These are phyloP conservation scores for Eustalomyia histrio DNA, from an alignment of 2,888 invertebrate species.

Conservation along the genomic window DNA sequence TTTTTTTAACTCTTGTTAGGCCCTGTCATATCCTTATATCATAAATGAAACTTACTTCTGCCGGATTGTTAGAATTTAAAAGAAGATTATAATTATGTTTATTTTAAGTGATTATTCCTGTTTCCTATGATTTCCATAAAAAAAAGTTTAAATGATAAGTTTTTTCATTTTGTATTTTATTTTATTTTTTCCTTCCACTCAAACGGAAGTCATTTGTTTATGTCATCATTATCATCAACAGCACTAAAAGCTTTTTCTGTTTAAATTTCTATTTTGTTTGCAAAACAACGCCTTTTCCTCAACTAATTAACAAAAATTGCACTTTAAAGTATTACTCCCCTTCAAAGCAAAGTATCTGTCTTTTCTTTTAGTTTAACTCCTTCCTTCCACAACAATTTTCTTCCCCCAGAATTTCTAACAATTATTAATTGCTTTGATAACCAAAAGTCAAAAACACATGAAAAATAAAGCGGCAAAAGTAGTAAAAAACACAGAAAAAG, in stretches of 20 bases:
- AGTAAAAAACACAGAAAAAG: slow-evolving; percentile 15
- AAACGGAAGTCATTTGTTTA: slow-evolving; percentile 45
- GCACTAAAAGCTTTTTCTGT: neutral
- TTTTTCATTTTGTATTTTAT: neutral
- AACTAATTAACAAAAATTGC: slow-evolving; percentile 52
- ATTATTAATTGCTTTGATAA: slow-evolving; percentile 11
- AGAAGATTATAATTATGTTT: too few relatives aligned
- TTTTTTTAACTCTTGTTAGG: too few relatives aligned
- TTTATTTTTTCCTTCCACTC: neutral
- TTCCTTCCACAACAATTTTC: neutral
- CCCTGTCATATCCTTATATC: too few relatives aligned
- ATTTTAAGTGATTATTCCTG: slow-evolving; percentile 2
- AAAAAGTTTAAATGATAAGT: slow-evolving; percentile 20
- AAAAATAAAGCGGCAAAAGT: neutral
- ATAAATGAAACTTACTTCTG: too few relatives aligned
- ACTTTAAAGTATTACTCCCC: slow-evolving; percentile 7
- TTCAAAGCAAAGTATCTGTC: neutral
- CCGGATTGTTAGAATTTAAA: too few relatives aligned
- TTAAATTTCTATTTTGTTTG: slow-evolving; percentile 12
- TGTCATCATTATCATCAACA: slow-evolving; percentile 34
- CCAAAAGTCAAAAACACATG: slow-evolving; percentile 9
- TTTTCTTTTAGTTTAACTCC: neutral
- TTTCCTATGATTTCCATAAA: neutral
- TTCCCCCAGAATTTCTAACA: neutral
- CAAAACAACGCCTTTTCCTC: slow-evolving; percentile 37